A percentile compares a stretch with the other conserved stretches of the same genome.
These are phyloP conservation scores for Ara ararauna DNA, from an alignment of 2,797 vertebrate genomes.

Conservation along the genomic window DNA sequence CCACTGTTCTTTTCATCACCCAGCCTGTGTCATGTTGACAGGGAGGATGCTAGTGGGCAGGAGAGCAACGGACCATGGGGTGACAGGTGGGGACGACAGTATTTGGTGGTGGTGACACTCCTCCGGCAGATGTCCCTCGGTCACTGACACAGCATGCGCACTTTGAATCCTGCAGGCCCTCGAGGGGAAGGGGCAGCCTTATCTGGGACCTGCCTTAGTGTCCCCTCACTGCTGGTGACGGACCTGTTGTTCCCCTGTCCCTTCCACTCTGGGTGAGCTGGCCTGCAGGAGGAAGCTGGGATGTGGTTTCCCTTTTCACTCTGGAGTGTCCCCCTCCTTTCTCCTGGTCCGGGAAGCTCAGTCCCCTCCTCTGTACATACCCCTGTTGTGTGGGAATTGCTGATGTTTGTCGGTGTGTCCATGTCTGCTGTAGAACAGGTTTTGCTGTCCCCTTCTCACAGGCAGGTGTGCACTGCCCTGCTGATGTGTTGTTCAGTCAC, in stretches of 20 bases:
- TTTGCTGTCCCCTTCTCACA: conserved; percentile 40
- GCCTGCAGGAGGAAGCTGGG: conserved; percentile 31
- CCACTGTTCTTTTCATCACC: background rate
- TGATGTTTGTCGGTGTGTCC: conserved; percentile 59
- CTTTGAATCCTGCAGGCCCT: background rate
- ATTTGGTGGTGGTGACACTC: background rate
- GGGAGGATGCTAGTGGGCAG: background rate
- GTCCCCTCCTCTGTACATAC: conserved; percentile 37
- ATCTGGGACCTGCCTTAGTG: background rate
- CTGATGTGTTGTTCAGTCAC: conserved; percentile 61
- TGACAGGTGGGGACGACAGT: background rate
- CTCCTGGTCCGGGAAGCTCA: background rate
- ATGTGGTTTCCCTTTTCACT: background rate
- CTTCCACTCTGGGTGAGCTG: background rate
- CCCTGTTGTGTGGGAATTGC: conserved; percentile 56
- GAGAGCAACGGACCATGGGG: background rate
- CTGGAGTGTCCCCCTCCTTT: background rate
- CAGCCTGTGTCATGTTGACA: background rate
- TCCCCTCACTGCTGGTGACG: fast-evolving
- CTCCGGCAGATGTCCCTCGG: background rate
- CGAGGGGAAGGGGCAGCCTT: background rate
- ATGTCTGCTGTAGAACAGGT: conserved; percentile 58
- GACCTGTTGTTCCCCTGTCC: background rate
- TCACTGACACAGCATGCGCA: background rate
- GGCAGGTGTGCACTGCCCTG: conserved; percentile 44